These are phyloP conservation scores for Miniopterus natalensis DNA, from an alignment of 2,113 vertebrate species.

Conservation along the genomic window DNA sequence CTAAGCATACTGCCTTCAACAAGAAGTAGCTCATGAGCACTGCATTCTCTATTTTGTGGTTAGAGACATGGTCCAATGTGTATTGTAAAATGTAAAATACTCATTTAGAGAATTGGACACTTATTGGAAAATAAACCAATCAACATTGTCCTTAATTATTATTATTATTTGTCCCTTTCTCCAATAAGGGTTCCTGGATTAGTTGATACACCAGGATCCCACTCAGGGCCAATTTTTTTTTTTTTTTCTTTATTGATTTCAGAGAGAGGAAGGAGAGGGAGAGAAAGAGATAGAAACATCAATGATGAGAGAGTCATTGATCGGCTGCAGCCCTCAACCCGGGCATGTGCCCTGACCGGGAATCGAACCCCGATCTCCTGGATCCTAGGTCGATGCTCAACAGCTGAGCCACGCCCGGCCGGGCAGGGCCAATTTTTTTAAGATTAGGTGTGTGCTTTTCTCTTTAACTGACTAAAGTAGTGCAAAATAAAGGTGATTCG, in stretches of 20 bases:
- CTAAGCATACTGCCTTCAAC: not conserved
- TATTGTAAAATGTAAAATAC: not conserved
- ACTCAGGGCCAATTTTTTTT: not conserved
- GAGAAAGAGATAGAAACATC: too few relatives aligned
- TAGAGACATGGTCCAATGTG: not conserved
- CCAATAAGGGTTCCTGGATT: not conserved
- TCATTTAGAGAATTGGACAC: not conserved
- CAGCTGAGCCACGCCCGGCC: too few relatives aligned
- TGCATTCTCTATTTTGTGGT: not conserved
- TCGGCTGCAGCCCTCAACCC: too few relatives aligned
- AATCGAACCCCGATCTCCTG: too few relatives aligned
- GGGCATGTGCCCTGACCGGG: too few relatives aligned
- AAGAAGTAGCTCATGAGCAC: not conserved
- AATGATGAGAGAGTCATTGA: too few relatives aligned
- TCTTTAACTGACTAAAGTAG: not conserved
- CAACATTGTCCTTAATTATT: not conserved
- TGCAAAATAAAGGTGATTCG: not conserved
- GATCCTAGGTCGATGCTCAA: too few relatives aligned
- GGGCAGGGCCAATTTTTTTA: not conserved
- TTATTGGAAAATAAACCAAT: not conserved
- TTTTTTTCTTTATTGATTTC: not conserved
- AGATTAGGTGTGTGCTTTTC: not conserved
- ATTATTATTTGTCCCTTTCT: not conserved
- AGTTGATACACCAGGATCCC: not conserved
- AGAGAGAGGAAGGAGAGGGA: too few relatives aligned